These are phyloP conservation scores for Halcyon leucocephala DNA, from an alignment of 2,797 vertebrate genomes.

Conservation along the genomic window DNA sequence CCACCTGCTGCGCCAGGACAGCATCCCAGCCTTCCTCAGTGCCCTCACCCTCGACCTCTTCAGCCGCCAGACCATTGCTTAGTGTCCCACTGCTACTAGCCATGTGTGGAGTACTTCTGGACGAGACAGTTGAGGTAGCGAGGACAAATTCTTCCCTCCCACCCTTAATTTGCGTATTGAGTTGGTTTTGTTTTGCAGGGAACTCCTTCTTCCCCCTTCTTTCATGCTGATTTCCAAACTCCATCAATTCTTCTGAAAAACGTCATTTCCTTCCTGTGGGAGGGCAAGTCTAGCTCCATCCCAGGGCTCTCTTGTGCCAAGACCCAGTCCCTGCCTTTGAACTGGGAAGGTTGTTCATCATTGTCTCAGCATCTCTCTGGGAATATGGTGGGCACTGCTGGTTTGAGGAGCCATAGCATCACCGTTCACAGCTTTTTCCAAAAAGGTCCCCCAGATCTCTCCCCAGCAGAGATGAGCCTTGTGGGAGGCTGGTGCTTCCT, in stretches of 20 bases:
- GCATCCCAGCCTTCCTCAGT: constrained; percentile 91
- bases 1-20: constrained; percentile 92
- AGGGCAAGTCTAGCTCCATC: not conserved
- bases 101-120: not conserved
- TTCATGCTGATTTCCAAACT: not conserved
- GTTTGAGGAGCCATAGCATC: not conserved
- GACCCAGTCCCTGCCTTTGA: not conserved
- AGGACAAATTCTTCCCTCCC: not conserved
- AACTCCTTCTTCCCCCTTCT: not conserved
- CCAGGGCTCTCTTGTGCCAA: not conserved
- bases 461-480: not conserved
- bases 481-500: not conserved
- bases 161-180: not conserved
- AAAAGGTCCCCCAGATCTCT: not conserved
- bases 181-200: not conserved
- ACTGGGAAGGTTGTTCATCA: not conserved
- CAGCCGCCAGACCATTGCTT: constrained; percentile 84
- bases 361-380: not conserved
- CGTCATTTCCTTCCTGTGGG: not conserved
- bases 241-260: not conserved
- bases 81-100: not conserved
- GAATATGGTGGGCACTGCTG: not conserved
- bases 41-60: constrained; percentile 92
- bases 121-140: not conserved
- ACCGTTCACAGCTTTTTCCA: not conserved